Conservation (phyloP, 2,113 vertebrate genomes). For the Hemichromis elongatus region DNA sequence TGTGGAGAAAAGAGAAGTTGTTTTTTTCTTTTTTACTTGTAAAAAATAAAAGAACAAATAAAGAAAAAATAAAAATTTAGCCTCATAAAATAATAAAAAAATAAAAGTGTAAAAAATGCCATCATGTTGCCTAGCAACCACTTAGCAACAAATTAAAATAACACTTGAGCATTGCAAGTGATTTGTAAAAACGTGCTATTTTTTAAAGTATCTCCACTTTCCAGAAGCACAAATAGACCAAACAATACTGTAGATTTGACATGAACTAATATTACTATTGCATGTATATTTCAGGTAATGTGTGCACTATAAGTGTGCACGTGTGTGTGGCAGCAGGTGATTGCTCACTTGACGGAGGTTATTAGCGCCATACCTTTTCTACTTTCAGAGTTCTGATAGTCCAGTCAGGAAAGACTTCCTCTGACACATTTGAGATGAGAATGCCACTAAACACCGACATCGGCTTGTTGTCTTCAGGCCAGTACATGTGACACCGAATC, state of each 20-base stretch:
- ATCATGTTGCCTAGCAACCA: neutral
- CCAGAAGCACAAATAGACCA: neutral
- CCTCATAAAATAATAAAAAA: neutral
- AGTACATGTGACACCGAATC: conserved; percentile 98
- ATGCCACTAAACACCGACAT: conserved; percentile 98
- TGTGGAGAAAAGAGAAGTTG: neutral
- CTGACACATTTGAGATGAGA: conserved; percentile 92
- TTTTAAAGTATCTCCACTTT: neutral
- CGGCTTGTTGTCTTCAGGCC: conserved; percentile 98
- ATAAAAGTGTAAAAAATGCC: neutral
- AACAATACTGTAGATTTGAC: neutral
- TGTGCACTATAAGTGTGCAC: neutral
- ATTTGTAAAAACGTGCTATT: neutral
- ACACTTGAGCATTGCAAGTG: neutral
- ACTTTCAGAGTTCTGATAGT: conserved; percentile 91
- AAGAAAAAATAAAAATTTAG: neutral
- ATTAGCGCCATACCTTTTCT: conserved; percentile 81
- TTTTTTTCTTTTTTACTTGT: neutral
- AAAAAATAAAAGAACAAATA: neutral
- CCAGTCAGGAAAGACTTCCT: conserved; percentile 90
- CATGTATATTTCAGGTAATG: neutral
- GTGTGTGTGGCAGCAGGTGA: neutral
- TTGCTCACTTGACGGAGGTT: neutral
- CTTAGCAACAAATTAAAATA: neutral
- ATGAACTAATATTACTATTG: neutral